These are phyloP conservation scores for Phenacoccus solenopsis DNA, from an alignment of 1,140 invertebrate genomes.

Conservation along the genomic window DNA sequence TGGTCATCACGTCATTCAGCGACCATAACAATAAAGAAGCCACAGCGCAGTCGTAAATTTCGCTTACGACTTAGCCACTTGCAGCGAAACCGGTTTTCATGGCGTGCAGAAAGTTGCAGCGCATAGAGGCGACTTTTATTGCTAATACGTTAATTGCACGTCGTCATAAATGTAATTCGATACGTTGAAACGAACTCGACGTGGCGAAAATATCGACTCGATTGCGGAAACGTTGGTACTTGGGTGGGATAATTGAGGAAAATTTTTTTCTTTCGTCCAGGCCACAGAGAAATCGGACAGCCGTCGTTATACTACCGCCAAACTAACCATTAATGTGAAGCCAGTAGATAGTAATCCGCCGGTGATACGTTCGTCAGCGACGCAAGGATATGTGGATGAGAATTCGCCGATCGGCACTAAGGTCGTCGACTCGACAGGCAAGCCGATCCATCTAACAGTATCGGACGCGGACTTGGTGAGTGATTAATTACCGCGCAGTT, in stretches of 20 bases:
- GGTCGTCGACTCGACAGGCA: constrained; percentile 51
- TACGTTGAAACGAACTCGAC: not conserved
- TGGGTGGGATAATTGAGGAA: not conserved
- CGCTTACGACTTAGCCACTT: not conserved
- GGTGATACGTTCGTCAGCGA: constrained; percentile 51
- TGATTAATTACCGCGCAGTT: constrained; percentile 22
- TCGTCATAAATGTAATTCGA: not conserved
- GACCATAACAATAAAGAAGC: too few relatives aligned
- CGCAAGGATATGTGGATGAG: constrained; percentile 69
- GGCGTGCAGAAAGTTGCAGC: not conserved
- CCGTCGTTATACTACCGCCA: constrained; percentile 64
- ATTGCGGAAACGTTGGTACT: not conserved
- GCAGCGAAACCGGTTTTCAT: not conserved
- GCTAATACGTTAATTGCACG: not conserved
- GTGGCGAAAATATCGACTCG: too few relatives aligned
- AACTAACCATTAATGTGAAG: constrained; percentile 63
- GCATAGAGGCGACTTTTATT: not conserved
- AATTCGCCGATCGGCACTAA: constrained; percentile 71
- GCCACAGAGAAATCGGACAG: constrained; percentile 69
- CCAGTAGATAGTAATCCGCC: constrained; percentile 76
- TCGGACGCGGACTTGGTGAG: constrained; percentile 69
- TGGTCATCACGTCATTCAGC: too few relatives aligned
- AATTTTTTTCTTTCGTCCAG: constrained; percentile 31
- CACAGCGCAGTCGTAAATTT: not conserved
- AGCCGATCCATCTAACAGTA: constrained; percentile 56